These are phyloP conservation scores for Cepaea nemoralis DNA, from an alignment of 1,140 invertebrate genomes.

Conservation along the genomic window DNA sequence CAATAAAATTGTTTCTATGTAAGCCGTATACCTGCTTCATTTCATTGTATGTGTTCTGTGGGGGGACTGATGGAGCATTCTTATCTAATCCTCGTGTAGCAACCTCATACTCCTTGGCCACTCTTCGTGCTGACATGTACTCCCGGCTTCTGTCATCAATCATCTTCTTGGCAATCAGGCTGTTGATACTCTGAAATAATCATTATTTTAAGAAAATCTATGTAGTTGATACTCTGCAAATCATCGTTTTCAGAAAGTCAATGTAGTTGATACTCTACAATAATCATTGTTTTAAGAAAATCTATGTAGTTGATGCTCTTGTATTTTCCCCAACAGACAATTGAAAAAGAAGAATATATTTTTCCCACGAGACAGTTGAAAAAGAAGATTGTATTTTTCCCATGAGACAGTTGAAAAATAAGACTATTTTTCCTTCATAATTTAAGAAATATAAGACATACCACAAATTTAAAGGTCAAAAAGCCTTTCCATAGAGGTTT, in stretches of 20 bases:
- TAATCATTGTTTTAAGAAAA: conserved; percentile 19
- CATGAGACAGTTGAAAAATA: too few species aligned
- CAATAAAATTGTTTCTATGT: not conserved
- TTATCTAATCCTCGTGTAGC: conserved; percentile 94
- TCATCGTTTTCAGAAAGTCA: too few species aligned
- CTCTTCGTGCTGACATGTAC: conserved; percentile 96
- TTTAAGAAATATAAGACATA: too few species aligned
- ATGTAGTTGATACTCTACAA: conserved; percentile 92
- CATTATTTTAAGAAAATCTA: conserved; percentile 11
- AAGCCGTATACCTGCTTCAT: conserved; percentile 83
- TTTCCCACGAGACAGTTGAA: too few species aligned
- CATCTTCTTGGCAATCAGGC: conserved; percentile 95
- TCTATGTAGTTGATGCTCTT: too few species aligned
- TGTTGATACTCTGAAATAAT: conserved; percentile 87
- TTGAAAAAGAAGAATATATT: too few species aligned
- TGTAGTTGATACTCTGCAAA: too few species aligned
- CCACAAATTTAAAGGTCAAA: too few species aligned
- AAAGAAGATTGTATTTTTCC: too few species aligned
- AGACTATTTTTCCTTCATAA: too few species aligned
- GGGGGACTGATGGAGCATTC: conserved; percentile 93
- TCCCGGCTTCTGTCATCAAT: conserved; percentile 90
- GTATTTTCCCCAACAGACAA: too few species aligned
- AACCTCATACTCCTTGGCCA: conserved; percentile 96
- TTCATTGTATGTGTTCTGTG: conserved; percentile 90
- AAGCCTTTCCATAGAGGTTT: too few species aligned